Conservation (phyloP, 2,797 vertebrate genomes). For the Galaxias olidus region DNA sequence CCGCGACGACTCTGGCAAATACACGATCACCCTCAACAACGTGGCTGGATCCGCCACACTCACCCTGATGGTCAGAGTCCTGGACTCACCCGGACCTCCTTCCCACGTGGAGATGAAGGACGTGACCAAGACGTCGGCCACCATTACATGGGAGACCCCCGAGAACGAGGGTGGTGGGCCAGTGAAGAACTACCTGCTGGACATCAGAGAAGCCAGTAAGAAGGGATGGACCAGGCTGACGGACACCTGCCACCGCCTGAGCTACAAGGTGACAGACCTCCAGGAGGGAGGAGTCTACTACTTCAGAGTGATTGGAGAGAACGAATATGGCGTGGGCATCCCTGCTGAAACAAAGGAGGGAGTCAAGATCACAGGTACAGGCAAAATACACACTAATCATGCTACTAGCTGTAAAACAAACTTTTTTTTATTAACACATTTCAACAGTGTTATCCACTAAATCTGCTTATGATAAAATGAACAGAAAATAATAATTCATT, state of each 20-base stretch:
- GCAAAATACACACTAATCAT: no score
- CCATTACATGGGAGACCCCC: conserved; percentile 93
- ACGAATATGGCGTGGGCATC: conserved; percentile 93
- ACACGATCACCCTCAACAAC: conserved; percentile 92
- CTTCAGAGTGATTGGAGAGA: conserved; percentile 98
- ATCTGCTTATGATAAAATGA: no score
- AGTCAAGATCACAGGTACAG: conserved; percentile 90
- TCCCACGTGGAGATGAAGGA: conserved; percentile 90
- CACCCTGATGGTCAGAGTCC: conserved; percentile 93
- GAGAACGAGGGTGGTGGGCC: conserved; percentile 93
- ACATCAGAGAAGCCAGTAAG: conserved; percentile 94
- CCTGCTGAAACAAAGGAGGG: conserved; percentile 86
- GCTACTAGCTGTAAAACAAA: no score
- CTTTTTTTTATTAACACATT: no score
- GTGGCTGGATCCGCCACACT: conserved; percentile 93
- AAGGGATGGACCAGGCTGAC: conserved; percentile 93
- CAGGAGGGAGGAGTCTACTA: conserved; percentile 92
- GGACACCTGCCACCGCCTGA: conserved; percentile 92
- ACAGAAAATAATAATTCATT: no score
- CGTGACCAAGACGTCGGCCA: conserved; percentile 87
- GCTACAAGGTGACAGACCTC: conserved; percentile 91
- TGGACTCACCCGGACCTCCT: conserved; percentile 94
- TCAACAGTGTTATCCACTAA: no score
- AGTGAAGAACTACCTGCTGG: conserved; percentile 95
- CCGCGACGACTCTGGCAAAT: conserved; percentile 95